phyloP scores from a whole-genome alignment of 2,888 invertebrate genomes.

The Tachystola acroxantha region DNA sequence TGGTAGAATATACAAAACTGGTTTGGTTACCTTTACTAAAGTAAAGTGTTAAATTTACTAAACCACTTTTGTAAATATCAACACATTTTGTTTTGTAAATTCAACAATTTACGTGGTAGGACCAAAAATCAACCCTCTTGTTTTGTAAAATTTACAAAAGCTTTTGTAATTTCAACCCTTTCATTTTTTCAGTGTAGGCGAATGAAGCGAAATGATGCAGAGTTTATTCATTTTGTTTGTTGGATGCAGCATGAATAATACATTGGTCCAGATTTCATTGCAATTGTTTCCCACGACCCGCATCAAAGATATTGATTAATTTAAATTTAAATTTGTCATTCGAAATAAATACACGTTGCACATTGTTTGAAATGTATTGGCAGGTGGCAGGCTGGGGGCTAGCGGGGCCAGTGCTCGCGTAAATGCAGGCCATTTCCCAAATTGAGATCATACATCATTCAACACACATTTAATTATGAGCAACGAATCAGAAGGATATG shows the following conservation, averaged over 20 bases:
- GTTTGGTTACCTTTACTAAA: no score
- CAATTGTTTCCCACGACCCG: slow-evolving; percentile 10
- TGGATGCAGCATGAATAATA: slow-evolving; percentile 7
- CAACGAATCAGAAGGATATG: slow-evolving; percentile 17
- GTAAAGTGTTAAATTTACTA: no score
- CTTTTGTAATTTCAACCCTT: no score
- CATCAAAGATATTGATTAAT: slow-evolving; percentile 25
- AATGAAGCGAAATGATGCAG: no score
- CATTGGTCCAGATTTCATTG: slow-evolving; percentile 7
- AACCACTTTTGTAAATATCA: no score
- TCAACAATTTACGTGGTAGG: no score
- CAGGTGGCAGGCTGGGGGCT: slow-evolving; percentile 43
- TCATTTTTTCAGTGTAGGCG: no score
- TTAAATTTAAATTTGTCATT: slow-evolving; percentile 36
- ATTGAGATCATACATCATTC: slow-evolving; percentile 58
- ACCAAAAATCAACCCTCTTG: no score
- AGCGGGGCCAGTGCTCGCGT: slow-evolving; percentile 41
- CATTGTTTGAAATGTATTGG: slow-evolving; percentile 43
- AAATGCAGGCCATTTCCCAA: slow-evolving; percentile 50
- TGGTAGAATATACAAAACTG: no score
- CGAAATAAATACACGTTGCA: slow-evolving; percentile 36
- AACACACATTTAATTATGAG: slow-evolving; percentile 21
- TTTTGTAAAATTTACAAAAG: no score
- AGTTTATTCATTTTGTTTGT: neutral
- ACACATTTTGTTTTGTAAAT: no score